phyloP scores from a whole-genome alignment of 2,888 invertebrate species.

The Volucella zonaria region DNA sequence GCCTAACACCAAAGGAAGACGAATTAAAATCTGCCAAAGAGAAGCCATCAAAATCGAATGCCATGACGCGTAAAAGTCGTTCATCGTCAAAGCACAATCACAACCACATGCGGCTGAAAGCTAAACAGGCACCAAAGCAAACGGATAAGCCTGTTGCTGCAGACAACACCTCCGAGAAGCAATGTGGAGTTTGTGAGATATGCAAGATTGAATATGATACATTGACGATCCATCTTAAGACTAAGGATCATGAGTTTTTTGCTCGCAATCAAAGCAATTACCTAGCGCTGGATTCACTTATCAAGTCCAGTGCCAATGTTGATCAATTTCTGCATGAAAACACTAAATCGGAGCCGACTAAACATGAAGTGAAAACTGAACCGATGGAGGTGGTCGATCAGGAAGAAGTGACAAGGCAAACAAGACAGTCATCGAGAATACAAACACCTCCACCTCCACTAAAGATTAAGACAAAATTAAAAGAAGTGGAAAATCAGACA shows the following conservation, averaged over 20 bases:
- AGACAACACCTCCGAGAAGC: slow-evolving; percentile 79
- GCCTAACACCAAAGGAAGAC: slow-evolving; percentile 76
- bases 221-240: slow-evolving; percentile 88
- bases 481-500: slow-evolving; percentile 38
- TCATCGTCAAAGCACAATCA: slow-evolving; percentile 77
- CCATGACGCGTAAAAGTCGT: slow-evolving; percentile 81
- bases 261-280: slow-evolving; percentile 90
- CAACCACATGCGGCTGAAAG: slow-evolving; percentile 73
- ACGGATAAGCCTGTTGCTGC: slow-evolving; percentile 49
- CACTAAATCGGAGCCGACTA: slow-evolving; percentile 74
- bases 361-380: slow-evolving; percentile 82
- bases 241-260: slow-evolving; percentile 89
- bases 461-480: slow-evolving; percentile 74
- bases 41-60: slow-evolving; percentile 71
- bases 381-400: slow-evolving; percentile 79
- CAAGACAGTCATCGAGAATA: slow-evolving; percentile 62
- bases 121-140: slow-evolving; percentile 57
- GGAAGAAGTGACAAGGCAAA: slow-evolving; percentile 74
- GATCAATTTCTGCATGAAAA: slow-evolving; percentile 87
- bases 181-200: slow-evolving; percentile 90
- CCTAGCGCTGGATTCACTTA: slow-evolving; percentile 88
- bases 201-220: slow-evolving; percentile 90
- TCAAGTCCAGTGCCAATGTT: slow-evolving; percentile 87
- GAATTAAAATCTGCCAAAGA: slow-evolving; percentile 69
- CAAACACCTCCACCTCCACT: slow-evolving; percentile 60